These are phyloP conservation scores for Actinemys pallida DNA, from an alignment of 2,113 vertebrate genomes.

Conservation along the genomic window DNA sequence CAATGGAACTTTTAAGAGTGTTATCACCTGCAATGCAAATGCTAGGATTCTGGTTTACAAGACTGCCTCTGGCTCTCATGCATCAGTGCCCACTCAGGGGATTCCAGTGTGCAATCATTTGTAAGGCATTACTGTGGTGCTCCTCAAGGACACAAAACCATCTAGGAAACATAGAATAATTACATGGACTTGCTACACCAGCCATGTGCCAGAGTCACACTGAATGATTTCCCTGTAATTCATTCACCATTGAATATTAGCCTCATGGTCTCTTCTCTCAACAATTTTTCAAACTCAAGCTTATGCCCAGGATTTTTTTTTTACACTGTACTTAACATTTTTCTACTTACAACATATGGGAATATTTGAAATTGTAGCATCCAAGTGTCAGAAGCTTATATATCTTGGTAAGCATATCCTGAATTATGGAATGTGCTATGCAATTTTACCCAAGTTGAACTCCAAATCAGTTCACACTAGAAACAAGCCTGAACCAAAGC, in stretches of 20 bases:
- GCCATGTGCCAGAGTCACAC: not conserved
- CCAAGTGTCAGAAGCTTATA: not conserved
- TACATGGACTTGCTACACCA: not conserved
- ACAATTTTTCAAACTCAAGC: not conserved
- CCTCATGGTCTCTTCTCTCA: not conserved
- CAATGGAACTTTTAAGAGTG: not conserved
- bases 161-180: not conserved
- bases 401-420: conserved; percentile 8
- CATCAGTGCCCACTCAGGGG: not conserved
- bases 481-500: not conserved
- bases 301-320: conserved; percentile 5
- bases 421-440: not conserved
- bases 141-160: not conserved
- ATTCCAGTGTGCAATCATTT: not conserved
- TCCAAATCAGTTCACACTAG: not conserved
- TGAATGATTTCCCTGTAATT: not conserved
- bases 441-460: not conserved
- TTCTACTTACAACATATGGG: conserved; percentile 45
- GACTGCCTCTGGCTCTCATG: not conserved
- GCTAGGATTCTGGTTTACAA: not conserved
- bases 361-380: conserved; percentile 33
- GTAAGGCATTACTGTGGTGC: not conserved
- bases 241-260: not conserved
- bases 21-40: not conserved
- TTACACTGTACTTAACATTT: not conserved